Base-by-base conservation (phyloP, 2,888 invertebrate species). In the Melinopterus prodromus region DNA sequence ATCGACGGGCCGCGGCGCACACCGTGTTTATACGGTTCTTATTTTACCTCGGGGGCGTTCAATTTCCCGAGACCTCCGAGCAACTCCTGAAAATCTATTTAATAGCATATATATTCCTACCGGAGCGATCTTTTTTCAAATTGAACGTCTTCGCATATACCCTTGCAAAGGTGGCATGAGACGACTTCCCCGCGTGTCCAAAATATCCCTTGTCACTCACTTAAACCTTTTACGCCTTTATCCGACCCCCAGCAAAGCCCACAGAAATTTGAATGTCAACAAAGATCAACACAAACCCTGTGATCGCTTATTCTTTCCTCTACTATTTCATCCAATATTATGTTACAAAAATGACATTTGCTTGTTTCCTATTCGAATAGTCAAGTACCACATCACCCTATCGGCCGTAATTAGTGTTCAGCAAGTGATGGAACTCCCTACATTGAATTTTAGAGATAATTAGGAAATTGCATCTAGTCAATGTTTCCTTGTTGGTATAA, bases 211-310 rank as follows among this genome's bases (percentile, higher is more conserved):
- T 86, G 86, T 87, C 86, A 86, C 84, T 85, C 85, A 85, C 83
- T 84, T 83, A 85, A 84, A 84, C 84, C 80, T 71, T 83, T 82
- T 82, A 83, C 83, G 79, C 84, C 84, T 86, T 86, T 85, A 53
- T 53, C 9, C 53, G 3, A 53, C 1, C 53, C 53, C 53, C 12
- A 87, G 86, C 86, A 88, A 88, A 88, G 87, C 87, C 84, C 85
- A 84, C 85, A 87, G 87, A 90, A 90, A 89, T 90, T 89, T 89
- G 88, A 89, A 90, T 90, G 90, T 89, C 90, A 89, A 88, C 88
- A 84, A 82, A 89, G 90, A 90, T 90, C 89, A 89, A 84, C 84
- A 81, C 82, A 86, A 86, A 87, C 85, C 84, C 85, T 80, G 84
- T 87, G 87, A 86, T 87, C 75, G 53, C 53, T 53, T 2, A 53